A percentile compares a stretch with the other conserved stretches of the same genome.
Evolutionary conservation across 2,888 invertebrate species (phyloP).

Genomic region (Catonia carolina): DNA sequence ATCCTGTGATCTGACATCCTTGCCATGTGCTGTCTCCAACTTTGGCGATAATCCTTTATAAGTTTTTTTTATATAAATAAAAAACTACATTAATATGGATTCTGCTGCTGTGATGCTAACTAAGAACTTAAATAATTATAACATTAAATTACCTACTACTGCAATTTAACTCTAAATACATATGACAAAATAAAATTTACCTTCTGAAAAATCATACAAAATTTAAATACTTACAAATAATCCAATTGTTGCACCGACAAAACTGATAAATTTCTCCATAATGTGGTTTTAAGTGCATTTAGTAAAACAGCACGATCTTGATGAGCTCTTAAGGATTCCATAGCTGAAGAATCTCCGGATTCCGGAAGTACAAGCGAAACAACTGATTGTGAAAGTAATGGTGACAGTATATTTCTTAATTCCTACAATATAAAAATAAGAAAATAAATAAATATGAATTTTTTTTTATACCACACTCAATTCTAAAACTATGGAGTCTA

Average conservation of each 20-base stretch:
- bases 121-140: too few relatives aligned
- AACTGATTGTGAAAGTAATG: constrained; percentile 31
- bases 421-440: constrained; percentile 28
- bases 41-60: too few relatives aligned
- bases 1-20: too few relatives aligned
- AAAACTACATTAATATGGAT: too few relatives aligned
- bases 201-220: too few relatives aligned
- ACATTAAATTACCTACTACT: too few relatives aligned
- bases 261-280: constrained; percentile 57
- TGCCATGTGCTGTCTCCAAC: too few relatives aligned
- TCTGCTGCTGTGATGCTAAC: too few relatives aligned
- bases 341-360: constrained; percentile 36
- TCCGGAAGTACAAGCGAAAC: constrained; percentile 6
- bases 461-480: not conserved
- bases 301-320: constrained; percentile 47
- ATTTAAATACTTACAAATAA: constrained; percentile 39
- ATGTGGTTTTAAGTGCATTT: constrained; percentile 45
- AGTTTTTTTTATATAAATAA: too few relatives aligned
- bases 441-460: constrained; percentile 7
- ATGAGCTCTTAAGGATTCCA: constrained; percentile 48
- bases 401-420: constrained; percentile 29
- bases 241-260: constrained; percentile 46
- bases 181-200: too few relatives aligned
- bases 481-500: not conserved
- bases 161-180: too few relatives aligned